Evolutionary conservation across 2,888 invertebrate genomes (phyloP).

Genomic region (Tetragnatha montana): DNA sequence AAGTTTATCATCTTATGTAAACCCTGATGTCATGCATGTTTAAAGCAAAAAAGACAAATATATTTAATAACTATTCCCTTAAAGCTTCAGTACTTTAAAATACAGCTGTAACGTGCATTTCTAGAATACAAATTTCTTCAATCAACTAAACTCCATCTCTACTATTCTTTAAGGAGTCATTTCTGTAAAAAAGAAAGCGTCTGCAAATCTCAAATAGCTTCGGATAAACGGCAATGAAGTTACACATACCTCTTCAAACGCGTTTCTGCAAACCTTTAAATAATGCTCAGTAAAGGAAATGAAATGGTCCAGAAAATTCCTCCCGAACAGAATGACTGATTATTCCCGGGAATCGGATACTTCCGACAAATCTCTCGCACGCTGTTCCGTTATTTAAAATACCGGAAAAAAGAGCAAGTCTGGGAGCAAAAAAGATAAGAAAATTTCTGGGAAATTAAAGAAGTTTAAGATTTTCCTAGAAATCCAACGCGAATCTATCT

Average conservation of each 20-base stretch:
- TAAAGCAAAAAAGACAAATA: too few species aligned
- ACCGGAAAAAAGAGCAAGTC: neutral
- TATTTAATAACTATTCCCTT: too few species aligned
- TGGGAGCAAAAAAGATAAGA: constrained; percentile 1
- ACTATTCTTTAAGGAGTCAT: neutral
- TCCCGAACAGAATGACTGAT: neutral
- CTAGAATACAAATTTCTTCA: too few species aligned
- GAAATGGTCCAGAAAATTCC: neutral
- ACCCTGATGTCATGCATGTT: too few species aligned
- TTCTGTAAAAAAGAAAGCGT: neutral
- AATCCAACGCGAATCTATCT: constrained; percentile 33
- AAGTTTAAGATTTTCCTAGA: constrained; percentile 1
- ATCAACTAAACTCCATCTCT: too few species aligned
- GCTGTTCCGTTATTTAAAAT: neutral
- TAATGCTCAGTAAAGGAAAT: neutral
- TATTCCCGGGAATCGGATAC: neutral
- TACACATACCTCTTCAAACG: neutral
- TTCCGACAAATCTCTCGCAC: neutral
- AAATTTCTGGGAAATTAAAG: neutral
- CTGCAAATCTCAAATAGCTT: neutral
- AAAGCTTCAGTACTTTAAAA: too few species aligned
- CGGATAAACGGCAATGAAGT: neutral
- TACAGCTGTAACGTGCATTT: too few species aligned
- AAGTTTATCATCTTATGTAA: too few species aligned
- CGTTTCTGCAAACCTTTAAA: neutral